Conservation (phyloP, 2,113 vertebrate species). For the Symphodus melops region DNA sequence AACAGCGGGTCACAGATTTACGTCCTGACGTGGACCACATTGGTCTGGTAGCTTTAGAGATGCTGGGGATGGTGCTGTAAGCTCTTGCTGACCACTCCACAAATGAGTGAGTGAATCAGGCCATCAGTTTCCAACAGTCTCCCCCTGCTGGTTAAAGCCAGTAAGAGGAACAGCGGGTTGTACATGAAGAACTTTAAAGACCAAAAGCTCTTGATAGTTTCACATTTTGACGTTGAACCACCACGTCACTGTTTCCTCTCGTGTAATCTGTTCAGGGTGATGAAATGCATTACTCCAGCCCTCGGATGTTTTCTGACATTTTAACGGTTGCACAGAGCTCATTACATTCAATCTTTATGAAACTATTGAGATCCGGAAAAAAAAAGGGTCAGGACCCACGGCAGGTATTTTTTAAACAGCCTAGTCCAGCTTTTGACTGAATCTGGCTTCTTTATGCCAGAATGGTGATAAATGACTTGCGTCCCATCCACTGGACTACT, state of each 20-base stretch:
- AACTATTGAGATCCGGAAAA: neutral
- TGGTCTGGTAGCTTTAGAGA: too few species aligned
- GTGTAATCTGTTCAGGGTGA: neutral
- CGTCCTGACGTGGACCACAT: too few species aligned
- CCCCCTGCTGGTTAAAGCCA: too few species aligned
- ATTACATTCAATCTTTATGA: neutral
- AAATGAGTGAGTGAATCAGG: too few species aligned
- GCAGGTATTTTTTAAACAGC: neutral
- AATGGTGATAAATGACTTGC: conserved; percentile 32
- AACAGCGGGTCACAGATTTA: too few species aligned
- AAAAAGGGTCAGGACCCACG: conserved; percentile 3
- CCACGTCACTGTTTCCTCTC: neutral
- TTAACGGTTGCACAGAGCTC: neutral
- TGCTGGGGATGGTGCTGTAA: too few species aligned
- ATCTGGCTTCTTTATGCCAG: conserved; percentile 8
- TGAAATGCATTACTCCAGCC: neutral
- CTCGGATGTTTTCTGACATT: neutral
- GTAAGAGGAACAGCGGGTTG: too few species aligned
- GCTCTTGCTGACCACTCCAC: too few species aligned
- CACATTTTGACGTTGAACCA: neutral
- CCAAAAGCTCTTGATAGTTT: neutral
- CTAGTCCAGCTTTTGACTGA: neutral
- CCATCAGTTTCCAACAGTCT: too few species aligned
- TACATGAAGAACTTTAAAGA: neutral
- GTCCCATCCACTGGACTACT: conserved; percentile 3